Evolutionary conservation across 2,797 vertebrate species (phyloP).

Genomic region (Manis javanica): DNA sequence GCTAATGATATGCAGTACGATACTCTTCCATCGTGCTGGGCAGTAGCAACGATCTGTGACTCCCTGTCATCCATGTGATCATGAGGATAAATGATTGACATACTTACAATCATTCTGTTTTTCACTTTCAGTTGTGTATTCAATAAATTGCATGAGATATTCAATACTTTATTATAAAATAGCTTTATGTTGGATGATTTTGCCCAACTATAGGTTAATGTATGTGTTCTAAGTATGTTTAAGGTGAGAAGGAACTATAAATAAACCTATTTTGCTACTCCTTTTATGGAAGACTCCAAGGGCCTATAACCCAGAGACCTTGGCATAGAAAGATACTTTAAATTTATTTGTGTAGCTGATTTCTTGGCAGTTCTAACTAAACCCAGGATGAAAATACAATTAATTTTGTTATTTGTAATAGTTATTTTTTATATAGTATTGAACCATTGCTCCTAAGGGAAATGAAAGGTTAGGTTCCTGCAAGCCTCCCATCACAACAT

Average conservation of each 20-base stretch:
- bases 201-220: background rate
- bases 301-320: background rate
- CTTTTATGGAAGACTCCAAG: conserved; percentile 49
- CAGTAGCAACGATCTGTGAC: background rate
- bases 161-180: background rate
- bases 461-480: conserved; percentile 36
- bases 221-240: background rate
- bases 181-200: background rate
- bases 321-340: conserved; percentile 54
- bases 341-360: conserved; percentile 53
- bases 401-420: conserved; percentile 51
- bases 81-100: background rate
- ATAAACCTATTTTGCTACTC: conserved; percentile 61
- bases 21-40: background rate
- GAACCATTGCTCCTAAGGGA: conserved; percentile 29
- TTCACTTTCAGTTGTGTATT: background rate
- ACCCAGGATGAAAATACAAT: conserved; percentile 42
- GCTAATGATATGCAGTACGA: background rate
- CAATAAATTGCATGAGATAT: background rate
- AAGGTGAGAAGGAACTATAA: background rate
- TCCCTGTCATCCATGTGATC: background rate
- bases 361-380: conserved; percentile 23
- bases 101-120: background rate
- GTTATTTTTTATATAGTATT: conserved; percentile 39
- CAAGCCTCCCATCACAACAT: conserved; percentile 39